These are phyloP conservation scores for Amphiduros pacificus DNA, from an alignment of 2,888 invertebrate genomes.

Conservation along the genomic window DNA sequence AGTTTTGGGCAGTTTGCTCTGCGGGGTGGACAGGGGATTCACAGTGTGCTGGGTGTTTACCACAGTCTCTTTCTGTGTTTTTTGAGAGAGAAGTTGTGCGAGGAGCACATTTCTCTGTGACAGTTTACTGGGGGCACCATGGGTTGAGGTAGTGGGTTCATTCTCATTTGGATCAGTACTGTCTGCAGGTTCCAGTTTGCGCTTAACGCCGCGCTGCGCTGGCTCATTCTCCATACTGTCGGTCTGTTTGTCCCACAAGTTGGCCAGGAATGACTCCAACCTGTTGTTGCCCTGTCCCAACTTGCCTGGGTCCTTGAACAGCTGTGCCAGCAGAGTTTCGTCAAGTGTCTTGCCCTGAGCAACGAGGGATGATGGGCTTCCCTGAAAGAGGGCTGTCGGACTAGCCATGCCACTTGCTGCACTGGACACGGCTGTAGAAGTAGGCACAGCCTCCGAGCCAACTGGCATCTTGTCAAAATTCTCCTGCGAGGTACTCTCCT, in stretches of 20 bases:
- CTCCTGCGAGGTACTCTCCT: conserved; percentile 12
- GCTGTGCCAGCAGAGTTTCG: conserved; percentile 11
- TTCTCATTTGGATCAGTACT: conserved; percentile 35
- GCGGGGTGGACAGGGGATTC: conserved; percentile 63
- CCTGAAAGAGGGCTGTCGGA: not conserved
- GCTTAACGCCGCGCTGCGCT: not conserved
- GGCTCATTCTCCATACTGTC: conserved; percentile 17
- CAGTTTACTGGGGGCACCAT: conserved; percentile 30
- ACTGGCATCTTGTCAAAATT: too few relatives aligned
- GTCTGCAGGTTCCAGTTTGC: conserved; percentile 28
- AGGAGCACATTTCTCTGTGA: conserved; percentile 47
- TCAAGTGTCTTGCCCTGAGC: conserved; percentile 6
- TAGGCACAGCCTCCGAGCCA: too few relatives aligned
- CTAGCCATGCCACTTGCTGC: too few relatives aligned
- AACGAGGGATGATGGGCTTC: not conserved
- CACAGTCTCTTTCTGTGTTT: conserved; percentile 40
- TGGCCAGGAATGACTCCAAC: conserved; percentile 36
- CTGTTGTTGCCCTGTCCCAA: conserved; percentile 15
- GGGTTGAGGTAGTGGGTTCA: conserved; percentile 24
- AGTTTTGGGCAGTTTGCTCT: conserved; percentile 59
- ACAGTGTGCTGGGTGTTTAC: conserved; percentile 40
- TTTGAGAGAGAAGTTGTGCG: conserved; percentile 48
- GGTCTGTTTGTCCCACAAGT: conserved; percentile 41
- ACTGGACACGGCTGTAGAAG: too few relatives aligned
- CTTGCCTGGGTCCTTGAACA: conserved; percentile 16